Evolutionary conservation across 2,113 vertebrate species (phyloP), one percentile per base, ranked within the genome.

Genomic region (Ifrita kowaldi): DNA sequence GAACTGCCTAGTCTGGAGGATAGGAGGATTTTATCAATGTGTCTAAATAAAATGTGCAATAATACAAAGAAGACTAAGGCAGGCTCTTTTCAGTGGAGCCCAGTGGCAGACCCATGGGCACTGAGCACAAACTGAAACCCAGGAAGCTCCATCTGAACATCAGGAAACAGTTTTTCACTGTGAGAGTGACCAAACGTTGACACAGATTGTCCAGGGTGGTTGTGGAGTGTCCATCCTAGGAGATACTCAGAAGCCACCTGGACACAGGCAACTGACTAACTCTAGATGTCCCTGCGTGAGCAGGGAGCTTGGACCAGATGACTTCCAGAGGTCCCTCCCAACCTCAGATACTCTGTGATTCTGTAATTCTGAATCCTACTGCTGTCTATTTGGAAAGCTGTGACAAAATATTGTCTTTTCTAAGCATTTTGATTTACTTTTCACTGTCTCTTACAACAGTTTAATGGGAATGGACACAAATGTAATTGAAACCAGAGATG

Each of bases 391-490:
- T 59, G 33, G 44, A 79, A 85, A 83, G 21, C 33, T 87, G 13
- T 42, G 52, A n/a, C 23, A 42, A 92, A 92, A 67, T 55, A 10
- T 52, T 88, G 55, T 71, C 9, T 82, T 84, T 87, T 87, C 67
- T 49, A 55, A 87, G 33, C 20, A 27, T 68, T 94, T 90, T 79
- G 26, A 46, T 90, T 80, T 41, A 53, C 16, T 87, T 96, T 92
- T 95, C n/a, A 41, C 32, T 41, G 23, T 75, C 47, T 63, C 37
- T 85, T 77, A 59, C 2, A 87, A 55, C 13, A 75, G 8, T 89
- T 78, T 53, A 68, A 46, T 52, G 32, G 39, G 10, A 87, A 53
- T 26, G 50, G 20, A 64, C 9, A 3, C 30, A 85, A 76, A 9
- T 86, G 32, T 33, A 74, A 86, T 85, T 93, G 70, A 65, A 88